Evolutionary conservation across 2,113 vertebrate species (phyloP).

Genomic region (Orientallactaga bullata): DNA sequence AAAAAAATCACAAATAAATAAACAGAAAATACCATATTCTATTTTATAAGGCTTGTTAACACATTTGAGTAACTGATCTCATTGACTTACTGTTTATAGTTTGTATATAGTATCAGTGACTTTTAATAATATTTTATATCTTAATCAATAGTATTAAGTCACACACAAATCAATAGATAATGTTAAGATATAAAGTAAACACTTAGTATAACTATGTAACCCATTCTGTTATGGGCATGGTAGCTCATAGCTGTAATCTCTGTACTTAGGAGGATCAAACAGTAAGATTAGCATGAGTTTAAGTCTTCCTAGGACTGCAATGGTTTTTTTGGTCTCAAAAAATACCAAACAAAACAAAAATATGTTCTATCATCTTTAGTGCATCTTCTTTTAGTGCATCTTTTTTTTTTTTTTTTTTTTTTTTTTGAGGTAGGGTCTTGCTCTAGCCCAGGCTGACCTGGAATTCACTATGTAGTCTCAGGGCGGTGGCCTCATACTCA

Average conservation of each 20-base stretch:
- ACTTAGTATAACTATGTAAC: not conserved
- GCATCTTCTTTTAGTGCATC: too few relatives aligned
- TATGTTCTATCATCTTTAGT: too few relatives aligned
- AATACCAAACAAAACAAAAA: not conserved
- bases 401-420: too few relatives aligned
- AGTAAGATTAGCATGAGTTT: not conserved
- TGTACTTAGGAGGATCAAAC: not conserved
- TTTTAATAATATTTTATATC: not conserved
- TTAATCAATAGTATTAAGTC: not conserved
- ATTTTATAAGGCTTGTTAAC: not conserved
- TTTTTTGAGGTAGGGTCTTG: too few relatives aligned
- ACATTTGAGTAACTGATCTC: not conserved
- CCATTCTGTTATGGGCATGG: not conserved
- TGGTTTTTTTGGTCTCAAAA: not conserved
- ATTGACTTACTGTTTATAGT: not conserved
- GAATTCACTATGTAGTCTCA: too few relatives aligned
- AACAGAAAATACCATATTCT: not conserved
- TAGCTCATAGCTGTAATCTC: too few relatives aligned
- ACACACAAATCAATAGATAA: not conserved
- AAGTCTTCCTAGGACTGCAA: too few relatives aligned
- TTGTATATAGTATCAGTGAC: too few relatives aligned
- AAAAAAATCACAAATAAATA: too few relatives aligned
- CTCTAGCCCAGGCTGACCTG: too few relatives aligned
- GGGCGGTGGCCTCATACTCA: too few relatives aligned
- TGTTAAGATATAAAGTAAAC: not conserved